These are phyloP conservation scores for Euplexia lucipara DNA, from an alignment of 2,888 invertebrate genomes.

Conservation along the genomic window DNA sequence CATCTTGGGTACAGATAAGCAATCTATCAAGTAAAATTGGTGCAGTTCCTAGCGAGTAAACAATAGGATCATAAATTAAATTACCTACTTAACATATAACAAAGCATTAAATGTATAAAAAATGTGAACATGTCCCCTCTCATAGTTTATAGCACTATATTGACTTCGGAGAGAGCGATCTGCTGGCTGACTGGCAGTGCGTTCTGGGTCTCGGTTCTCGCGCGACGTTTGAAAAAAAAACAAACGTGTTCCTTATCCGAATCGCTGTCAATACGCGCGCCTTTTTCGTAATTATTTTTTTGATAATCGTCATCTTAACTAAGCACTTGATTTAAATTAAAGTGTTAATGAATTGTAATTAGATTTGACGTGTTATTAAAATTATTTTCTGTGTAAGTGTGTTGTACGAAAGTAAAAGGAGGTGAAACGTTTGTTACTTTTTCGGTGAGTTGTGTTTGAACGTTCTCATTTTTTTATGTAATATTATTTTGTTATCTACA, in stretches of 20 bases:
- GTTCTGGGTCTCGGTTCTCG: conserved; percentile 71
- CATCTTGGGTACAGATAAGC: background rate
- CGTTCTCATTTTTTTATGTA: conserved; percentile 64
- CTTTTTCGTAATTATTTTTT: conserved; percentile 64
- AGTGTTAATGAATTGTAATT: conserved; percentile 50
- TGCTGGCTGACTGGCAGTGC: conserved; percentile 77
- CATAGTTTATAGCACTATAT: conserved; percentile 72
- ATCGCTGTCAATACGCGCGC: conserved; percentile 74
- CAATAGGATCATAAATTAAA: background rate
- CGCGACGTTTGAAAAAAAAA: conserved; percentile 73
- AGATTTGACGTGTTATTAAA: conserved; percentile 57
- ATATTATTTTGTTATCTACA: conserved; percentile 45
- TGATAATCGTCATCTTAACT: conserved; percentile 28
- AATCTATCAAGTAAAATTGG: background rate
- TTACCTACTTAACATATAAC: conserved; percentile 15
- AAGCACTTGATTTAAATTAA: conserved; percentile 29
- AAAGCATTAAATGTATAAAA: conserved; percentile 3
- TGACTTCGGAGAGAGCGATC: conserved; percentile 82
- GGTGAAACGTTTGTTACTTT: conserved; percentile 80
- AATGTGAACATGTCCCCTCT: conserved; percentile 69
- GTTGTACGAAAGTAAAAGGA: conserved; percentile 83
- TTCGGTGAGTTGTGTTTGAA: conserved; percentile 78
- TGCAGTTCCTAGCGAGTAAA: too few relatives aligned
- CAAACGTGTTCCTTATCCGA: conserved; percentile 72
- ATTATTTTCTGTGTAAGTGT: conserved; percentile 67